Evolutionary conservation across 2,797 vertebrate genomes (phyloP).

Genomic region (Phoebastria nigripes): DNA sequence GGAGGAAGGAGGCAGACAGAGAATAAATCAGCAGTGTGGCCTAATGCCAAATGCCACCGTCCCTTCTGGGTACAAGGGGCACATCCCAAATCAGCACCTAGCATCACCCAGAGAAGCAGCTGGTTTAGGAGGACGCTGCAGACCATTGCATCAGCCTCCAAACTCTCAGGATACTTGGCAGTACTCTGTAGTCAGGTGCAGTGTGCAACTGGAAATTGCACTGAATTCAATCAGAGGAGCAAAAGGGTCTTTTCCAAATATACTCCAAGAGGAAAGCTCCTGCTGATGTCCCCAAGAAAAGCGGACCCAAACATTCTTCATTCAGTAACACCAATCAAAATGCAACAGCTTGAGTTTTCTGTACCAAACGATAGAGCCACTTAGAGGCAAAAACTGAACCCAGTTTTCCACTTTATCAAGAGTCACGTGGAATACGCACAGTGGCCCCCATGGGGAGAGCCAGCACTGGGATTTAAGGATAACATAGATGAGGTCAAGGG

Average conservation of each 20-base stretch:
- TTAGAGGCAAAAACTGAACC: not conserved
- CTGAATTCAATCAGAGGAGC: not conserved
- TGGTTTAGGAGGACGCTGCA: not conserved
- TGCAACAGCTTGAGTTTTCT: not conserved
- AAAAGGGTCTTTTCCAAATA: not conserved
- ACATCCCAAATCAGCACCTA: not conserved
- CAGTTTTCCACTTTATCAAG: not conserved
- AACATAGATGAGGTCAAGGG: not conserved
- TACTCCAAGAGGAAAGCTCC: not conserved
- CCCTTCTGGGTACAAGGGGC: too few species aligned
- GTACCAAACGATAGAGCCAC: not conserved
- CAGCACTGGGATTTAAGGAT: not conserved
- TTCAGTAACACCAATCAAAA: not conserved
- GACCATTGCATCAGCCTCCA: not conserved
- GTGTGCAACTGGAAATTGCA: not conserved
- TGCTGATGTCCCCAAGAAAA: not conserved
- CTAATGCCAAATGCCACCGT: fast-evolving
- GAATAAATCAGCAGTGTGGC: not conserved
- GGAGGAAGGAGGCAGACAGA: not conserved
- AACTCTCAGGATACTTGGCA: not conserved
- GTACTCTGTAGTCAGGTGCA: not conserved
- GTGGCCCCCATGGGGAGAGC: not conserved
- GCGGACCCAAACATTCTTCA: fast-evolving
- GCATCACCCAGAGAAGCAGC: not conserved
- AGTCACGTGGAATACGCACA: not conserved